Evolutionary conservation across 2,797 vertebrate genomes (phyloP).

Genomic region (Rhinogobio ventralis): DNA sequence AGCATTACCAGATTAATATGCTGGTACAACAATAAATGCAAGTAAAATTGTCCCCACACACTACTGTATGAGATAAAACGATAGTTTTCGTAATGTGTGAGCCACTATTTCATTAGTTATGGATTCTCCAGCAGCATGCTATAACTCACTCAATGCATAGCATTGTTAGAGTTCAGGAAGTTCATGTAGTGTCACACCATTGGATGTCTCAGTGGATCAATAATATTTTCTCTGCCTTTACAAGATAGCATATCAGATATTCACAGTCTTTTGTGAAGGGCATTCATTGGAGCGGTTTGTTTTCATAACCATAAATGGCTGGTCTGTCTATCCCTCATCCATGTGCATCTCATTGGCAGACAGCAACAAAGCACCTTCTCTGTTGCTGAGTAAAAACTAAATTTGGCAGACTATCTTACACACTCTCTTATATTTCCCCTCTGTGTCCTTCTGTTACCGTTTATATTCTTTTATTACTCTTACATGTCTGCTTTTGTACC

Average conservation of each 20-base stretch:
- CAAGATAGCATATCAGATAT: slow-evolving; percentile 3
- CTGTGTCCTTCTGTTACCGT: slow-evolving; percentile 46
- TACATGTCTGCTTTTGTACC: slow-evolving; percentile 48
- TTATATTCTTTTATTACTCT: slow-evolving; percentile 56
- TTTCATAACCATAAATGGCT: slow-evolving; percentile 35
- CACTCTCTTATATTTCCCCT: slow-evolving; percentile 43
- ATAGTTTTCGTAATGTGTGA: not conserved
- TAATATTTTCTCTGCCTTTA: slow-evolving; percentile 38
- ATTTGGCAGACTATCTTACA: slow-evolving; percentile 46
- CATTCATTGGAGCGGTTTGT: slow-evolving; percentile 18
- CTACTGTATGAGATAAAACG: not conserved
- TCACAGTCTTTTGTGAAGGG: slow-evolving; percentile 25
- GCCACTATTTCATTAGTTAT: not conserved
- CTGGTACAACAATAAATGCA: not conserved
- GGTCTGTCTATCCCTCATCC: slow-evolving; percentile 39
- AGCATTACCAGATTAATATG: not conserved
- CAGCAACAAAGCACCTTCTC: slow-evolving; percentile 44
- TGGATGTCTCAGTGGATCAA: slow-evolving; percentile 11
- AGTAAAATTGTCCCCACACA: not conserved
- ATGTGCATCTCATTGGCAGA: slow-evolving; percentile 49
- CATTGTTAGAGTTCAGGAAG: not conserved
- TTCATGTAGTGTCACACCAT: not conserved
- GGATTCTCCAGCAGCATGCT: not conserved
- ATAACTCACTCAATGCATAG: not conserved
- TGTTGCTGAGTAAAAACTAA: slow-evolving; percentile 49